Evolutionary conservation across 2,888 invertebrate species (phyloP), one percentile per base, ranked within the genome.

Genomic region (Zootermopsis nevadensis): DNA sequence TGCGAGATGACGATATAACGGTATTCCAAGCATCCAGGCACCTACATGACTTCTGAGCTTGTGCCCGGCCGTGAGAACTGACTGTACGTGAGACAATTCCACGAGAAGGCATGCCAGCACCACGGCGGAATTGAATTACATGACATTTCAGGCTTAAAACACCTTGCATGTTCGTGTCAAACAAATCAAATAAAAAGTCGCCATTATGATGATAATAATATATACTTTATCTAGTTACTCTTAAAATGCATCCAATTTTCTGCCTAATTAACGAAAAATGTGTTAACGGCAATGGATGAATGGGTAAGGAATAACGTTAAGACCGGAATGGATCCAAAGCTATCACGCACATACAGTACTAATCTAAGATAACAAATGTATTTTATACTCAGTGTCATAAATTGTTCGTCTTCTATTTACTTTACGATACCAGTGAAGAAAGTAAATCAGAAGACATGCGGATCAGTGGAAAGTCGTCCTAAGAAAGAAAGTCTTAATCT

Each of bases 141-240:
- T 60, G 60, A 60, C 27, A 60, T 6, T 2, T 60, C 60, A 60
- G n/a, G 27, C 60, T 60, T n/a, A 10, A 60, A 60, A n/a, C 24
- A 8, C n/a, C 27, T 69, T 33, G 33, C 69, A 69, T 69, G 31
- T 33, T 69, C 69, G 33, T 69, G 69, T 33, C 69, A 69, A 69
- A 69, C 69, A 31, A 0, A 10, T 69, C 31, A 4, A 31, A 69
- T 31, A 69, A 69, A 69, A 69, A 69, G 33, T 22, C 15, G 10
- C 69, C 1, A 30, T 33, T 69, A 69, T 24, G 22, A 31, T 27
- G 27, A 19, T 55, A 55, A 55, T 55, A 55, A 55, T 55, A 55
- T 55, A 55, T 55, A 55, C 55, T 55, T 55, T 55, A 55, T 22
- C 55, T 55, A 55, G 12, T 19, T 67, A 31, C 10, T 67, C 67